Base-by-base conservation (phyloP, 2,797 vertebrate genomes). In the Glyptemys insculpta region DNA sequence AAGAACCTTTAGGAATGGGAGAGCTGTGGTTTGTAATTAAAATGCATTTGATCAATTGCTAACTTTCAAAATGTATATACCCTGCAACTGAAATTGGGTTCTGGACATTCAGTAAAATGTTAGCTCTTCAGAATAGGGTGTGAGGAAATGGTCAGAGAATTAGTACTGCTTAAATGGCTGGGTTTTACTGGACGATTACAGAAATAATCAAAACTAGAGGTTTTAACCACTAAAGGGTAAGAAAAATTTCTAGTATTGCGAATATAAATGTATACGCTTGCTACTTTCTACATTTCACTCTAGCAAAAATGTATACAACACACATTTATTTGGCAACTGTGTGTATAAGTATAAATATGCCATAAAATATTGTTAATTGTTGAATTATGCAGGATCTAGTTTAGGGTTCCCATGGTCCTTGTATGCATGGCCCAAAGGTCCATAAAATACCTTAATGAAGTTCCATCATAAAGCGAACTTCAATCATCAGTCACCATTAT, bases 1-100 rank as follows among this genome's bases (percentile, higher is more conserved):
- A n/a, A 34, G 1, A 1, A 0, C 29, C 44, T 49, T 31, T 2
- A 2, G 52, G 27, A 47, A 57, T 25, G 9, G 5, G 16, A 57
- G 11, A 62, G 81, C 12, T 0, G 6, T 21, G 2, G 0, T 15
- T 16, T 83, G 62, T 14, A 34, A 57, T 47, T 1, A 19, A 37
- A 68, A 79, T 79, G 3, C 12, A 90, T 44, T 76, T 76, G 25
- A 41, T 76, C 41, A 76, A 27, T 27, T 76, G 21, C 41, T 27
- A 76, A 11, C 41, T 25, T 76, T 76, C 27, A 27, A 74, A 74
- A 72, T 27, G 21, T 12, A 74, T 6, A 8, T 25, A 25, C 19
- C 21, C 68, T 44, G 37, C 12, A 74, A 41, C 37, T 62, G 34
- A 34, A 62, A 62, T 34, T 74, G 68, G 37, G 37, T 25, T 74